Evolutionary conservation across 2,888 invertebrate genomes (phyloP).

Genomic region (Agrotis clavis): DNA sequence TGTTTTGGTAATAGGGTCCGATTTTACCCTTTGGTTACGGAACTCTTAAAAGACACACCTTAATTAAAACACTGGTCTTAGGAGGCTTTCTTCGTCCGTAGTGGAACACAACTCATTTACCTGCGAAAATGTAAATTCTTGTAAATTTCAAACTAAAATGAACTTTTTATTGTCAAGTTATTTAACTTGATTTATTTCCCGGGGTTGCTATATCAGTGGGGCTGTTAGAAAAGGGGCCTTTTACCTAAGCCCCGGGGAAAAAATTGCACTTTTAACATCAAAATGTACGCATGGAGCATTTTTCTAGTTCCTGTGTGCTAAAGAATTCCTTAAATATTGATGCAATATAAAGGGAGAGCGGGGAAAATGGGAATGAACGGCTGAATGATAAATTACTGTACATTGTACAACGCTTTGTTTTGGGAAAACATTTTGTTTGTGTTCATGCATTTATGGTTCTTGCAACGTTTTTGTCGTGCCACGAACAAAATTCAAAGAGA

Average conservation of each 20-base stretch:
- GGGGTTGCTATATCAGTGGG: constrained; percentile 63
- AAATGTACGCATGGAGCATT: constrained; percentile 45
- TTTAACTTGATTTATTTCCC: constrained; percentile 71
- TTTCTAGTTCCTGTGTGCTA: constrained; percentile 45
- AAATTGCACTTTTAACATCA: constrained; percentile 56
- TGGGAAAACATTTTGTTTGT: constrained; percentile 46
- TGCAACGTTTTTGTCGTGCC: constrained; percentile 35
- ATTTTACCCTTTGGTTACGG: no score
- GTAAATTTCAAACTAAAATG: constrained; percentile 41
- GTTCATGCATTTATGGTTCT: constrained; percentile 28
- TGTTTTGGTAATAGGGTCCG: no score
- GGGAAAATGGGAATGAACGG: constrained; percentile 47
- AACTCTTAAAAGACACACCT: constrained; percentile 24
- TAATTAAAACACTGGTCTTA: constrained; percentile 47
- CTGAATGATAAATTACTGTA: constrained; percentile 61
- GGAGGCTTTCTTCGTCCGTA: neutral
- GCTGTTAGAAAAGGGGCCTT: constrained; percentile 70
- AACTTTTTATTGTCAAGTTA: constrained; percentile 59
- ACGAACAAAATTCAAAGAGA: constrained; percentile 10
- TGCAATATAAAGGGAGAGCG: constrained; percentile 45
- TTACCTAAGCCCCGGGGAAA: constrained; percentile 52
- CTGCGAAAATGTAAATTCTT: constrained; percentile 38
- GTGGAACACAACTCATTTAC: constrained; percentile 36
- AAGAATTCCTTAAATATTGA: constrained; percentile 68
- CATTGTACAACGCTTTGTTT: constrained; percentile 47